Conservation (phyloP, 2,888 invertebrate genomes). For the Ichneumoninae sp. region DNA sequence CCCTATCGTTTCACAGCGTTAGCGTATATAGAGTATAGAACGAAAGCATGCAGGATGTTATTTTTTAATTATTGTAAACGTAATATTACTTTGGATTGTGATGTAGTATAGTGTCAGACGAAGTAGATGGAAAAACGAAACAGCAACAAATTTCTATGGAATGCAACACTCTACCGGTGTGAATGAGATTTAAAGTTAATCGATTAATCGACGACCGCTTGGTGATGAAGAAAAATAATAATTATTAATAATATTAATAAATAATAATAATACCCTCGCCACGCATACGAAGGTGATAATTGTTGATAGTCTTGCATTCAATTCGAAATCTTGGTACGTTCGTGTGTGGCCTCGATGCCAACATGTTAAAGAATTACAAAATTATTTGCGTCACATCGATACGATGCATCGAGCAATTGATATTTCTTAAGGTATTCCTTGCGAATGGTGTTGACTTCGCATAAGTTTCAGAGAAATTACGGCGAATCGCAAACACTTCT, state of each 20-base stretch:
- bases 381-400: background rate
- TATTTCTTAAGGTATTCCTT: background rate
- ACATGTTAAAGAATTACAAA: background rate
- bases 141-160: conserved; percentile 35
- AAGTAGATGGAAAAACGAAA: conserved; percentile 48
- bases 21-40: conserved; percentile 33
- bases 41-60: conserved; percentile 64
- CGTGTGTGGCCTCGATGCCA: conserved; percentile 5
- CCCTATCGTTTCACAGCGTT: conserved; percentile 47
- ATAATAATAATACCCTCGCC: conserved; percentile 23
- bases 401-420: conserved; percentile 35
- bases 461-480: too few relatives aligned
- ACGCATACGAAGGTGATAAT: conserved; percentile 74
- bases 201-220: conserved; percentile 41
- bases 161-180: conserved; percentile 44
- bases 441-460: too few relatives aligned
- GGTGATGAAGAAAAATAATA: conserved; percentile 32
- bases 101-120: conserved; percentile 71
- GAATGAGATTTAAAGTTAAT: conserved; percentile 45
- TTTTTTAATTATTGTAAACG: conserved; percentile 67
- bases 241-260: background rate
- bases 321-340: conserved; percentile 67
- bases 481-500: too few relatives aligned
- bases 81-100: conserved; percentile 72
- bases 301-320: conserved; percentile 79